Evolutionary conservation across 2,797 vertebrate genomes (phyloP).

Genomic region (Myripristis murdjan): DNA sequence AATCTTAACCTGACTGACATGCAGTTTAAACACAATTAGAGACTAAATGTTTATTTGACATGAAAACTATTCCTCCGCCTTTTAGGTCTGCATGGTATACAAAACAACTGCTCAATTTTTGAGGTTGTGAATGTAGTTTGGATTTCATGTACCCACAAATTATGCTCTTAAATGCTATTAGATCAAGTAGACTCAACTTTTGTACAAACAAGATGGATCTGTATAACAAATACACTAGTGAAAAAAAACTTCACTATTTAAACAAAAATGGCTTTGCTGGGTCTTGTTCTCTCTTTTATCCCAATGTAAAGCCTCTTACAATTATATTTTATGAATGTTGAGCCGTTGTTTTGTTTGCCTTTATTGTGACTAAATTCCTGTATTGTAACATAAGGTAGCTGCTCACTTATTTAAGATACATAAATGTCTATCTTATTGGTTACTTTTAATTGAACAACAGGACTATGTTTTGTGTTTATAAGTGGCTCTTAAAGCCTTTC

Average conservation of each 20-base stretch:
- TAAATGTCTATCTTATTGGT: background rate
- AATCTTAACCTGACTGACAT: conserved; percentile 31
- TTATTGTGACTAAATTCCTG: background rate
- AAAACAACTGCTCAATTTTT: too few relatives aligned
- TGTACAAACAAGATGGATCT: background rate
- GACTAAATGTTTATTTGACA: conserved; percentile 39
- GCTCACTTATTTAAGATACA: background rate
- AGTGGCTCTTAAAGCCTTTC: background rate
- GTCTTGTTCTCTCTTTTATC: background rate
- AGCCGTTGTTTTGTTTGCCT: background rate
- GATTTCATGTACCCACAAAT: background rate
- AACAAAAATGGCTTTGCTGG: too few relatives aligned
- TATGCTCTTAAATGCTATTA: background rate
- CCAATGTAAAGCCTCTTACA: background rate
- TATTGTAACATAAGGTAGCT: background rate
- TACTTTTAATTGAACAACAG: background rate
- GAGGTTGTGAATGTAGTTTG: background rate
- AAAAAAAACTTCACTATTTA: too few relatives aligned
- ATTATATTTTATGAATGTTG: conserved; percentile 2
- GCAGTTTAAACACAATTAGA: conserved; percentile 30
- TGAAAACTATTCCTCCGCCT: conserved; percentile 18
- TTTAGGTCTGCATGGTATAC: conserved; percentile 15
- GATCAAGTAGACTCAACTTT: background rate
- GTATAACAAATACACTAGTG: background rate
- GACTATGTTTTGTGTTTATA: background rate